phyloP scores from a whole-genome alignment of 2,888 invertebrate species.

The Diaphora mendica region DNA sequence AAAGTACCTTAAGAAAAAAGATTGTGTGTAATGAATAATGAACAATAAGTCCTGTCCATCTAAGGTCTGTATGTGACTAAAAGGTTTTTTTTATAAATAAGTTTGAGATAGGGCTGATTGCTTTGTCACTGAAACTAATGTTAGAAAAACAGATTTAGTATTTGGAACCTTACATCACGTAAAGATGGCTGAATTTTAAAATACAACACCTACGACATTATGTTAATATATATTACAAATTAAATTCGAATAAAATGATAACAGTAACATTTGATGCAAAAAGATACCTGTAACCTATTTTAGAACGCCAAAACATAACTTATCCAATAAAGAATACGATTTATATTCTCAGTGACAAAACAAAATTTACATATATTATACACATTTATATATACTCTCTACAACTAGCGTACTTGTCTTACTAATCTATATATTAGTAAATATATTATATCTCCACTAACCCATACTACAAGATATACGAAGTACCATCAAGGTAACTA shows the following conservation, averaged over 20 bases:
- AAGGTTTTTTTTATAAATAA: background rate
- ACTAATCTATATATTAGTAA: constrained; percentile 31
- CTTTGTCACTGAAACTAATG: constrained; percentile 23
- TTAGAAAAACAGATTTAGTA: background rate
- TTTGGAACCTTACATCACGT: background rate
- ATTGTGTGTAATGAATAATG: constrained; percentile 17
- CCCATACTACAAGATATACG: constrained; percentile 29
- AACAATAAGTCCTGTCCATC: constrained; percentile 1
- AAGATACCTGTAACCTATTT: background rate
- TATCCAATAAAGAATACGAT: background rate
- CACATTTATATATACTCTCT: constrained; percentile 10
- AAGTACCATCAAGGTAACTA: constrained; percentile 16
- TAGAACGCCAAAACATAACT: background rate
- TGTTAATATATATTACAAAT: background rate
- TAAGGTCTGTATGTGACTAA: constrained; percentile 2
- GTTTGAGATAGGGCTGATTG: background rate
- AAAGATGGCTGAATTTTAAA: background rate
- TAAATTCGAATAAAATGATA: background rate
- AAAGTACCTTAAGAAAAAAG: constrained; percentile 22
- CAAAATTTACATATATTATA: constrained; percentile 17
- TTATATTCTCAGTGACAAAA: constrained; percentile 24
- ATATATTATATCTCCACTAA: constrained; percentile 36
- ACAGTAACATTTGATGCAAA: background rate
- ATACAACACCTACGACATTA: background rate
- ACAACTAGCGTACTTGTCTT: constrained; percentile 34